Base-by-base conservation (phyloP, 2,113 vertebrate species). In the Chroicocephalus ridibundus region DNA sequence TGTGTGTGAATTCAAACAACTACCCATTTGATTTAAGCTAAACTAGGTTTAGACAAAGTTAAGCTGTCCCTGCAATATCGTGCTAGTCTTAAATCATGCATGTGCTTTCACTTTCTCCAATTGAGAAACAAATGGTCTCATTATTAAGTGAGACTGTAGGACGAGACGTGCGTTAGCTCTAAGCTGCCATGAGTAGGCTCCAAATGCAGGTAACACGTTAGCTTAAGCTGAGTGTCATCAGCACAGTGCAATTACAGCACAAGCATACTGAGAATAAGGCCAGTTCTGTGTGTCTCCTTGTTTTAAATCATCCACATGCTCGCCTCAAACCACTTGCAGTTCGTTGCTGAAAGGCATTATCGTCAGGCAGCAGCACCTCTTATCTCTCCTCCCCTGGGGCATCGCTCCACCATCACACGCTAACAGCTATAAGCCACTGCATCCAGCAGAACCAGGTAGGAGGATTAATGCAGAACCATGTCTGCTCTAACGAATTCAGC, bases 221-320 rank as follows among this genome's bases (percentile, higher is more conserved):
- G 92, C 86, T 90, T 91, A 72, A 93, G 89, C 83, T 94, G 81
- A 83, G 32, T 78, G 90, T 78, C 92, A 90, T 86, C 95, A 96
- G 83, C 31, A 0, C 57, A 93, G 88, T 3, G 2, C 20, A 44
- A 80, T 96, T 74, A 93, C 52, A 18, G 74, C 89, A 92, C 93
- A 94, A 82, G 94, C 19, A 17, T 88, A 93, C 83, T 15, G 14
- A 84, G 84, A 96, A 78, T 64, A 94, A 34, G 47, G 52, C 34
- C 58, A 82, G 21, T 77, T 76, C 95, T 95, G 62, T 49, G 3
- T 82, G 93, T 54, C 46, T 95, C 77, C 86, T 78, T 81, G 47
- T 86, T 83, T 96, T 92, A 86, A 95, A 87, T 82, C 77, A 90
- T 90, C 86, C 86, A 78, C 84, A 58, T 46, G 47, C 54, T 94